These are phyloP conservation scores for Drosophila sturtevanti DNA, from an alignment of 1,140 invertebrate species.

Conservation along the genomic window DNA sequence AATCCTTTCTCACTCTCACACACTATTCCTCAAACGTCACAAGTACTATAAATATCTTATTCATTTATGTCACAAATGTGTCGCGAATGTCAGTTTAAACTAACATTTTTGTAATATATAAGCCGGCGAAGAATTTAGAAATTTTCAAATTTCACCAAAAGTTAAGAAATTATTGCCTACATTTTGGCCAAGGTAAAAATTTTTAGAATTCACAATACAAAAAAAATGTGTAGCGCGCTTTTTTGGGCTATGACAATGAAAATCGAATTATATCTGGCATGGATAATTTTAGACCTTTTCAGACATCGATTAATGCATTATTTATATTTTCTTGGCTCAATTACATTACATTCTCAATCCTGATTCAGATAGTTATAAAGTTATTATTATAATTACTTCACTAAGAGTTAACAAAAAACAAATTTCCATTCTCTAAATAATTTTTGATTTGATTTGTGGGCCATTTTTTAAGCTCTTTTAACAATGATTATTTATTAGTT, in stretches of 20 bases:
- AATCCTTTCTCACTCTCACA: neutral
- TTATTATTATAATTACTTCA: too few species aligned
- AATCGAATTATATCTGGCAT: conserved; percentile 11
- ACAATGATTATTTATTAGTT: too few species aligned
- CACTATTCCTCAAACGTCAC: neutral
- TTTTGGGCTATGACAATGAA: neutral
- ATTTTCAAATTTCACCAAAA: conserved; percentile 13
- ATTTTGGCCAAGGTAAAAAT: neutral
- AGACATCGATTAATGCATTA: too few species aligned
- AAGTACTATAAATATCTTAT: conserved; percentile 7
- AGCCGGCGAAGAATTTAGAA: neutral
- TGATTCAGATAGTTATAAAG: too few species aligned
- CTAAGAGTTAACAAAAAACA: too few species aligned
- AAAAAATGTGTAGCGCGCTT: neutral
- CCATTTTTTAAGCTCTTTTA: too few species aligned
- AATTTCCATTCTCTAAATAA: too few species aligned
- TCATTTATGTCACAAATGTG: conserved; percentile 4
- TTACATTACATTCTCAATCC: too few species aligned
- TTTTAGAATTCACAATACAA: neutral
- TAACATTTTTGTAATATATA: conserved; percentile 3
- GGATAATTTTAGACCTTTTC: too few species aligned
- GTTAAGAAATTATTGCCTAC: neutral
- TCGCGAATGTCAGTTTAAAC: neutral
- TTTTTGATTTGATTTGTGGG: too few species aligned
- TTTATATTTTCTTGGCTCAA: too few species aligned